phyloP scores from a whole-genome alignment of 2,888 invertebrate species.

The Caenorhabditis sp. region DNA sequence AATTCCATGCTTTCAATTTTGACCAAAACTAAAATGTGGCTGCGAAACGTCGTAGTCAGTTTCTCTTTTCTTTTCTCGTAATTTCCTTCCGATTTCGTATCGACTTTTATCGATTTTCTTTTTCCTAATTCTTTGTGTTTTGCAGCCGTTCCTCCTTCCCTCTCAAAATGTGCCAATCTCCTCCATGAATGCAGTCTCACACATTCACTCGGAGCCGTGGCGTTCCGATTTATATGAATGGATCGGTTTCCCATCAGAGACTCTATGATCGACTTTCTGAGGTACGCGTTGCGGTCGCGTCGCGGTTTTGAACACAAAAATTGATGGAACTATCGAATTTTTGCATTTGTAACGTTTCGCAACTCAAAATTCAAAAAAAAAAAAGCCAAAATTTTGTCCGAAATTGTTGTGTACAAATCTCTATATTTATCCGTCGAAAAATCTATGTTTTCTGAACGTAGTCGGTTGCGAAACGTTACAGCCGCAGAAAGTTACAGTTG shows the following conservation, averaged over 20 bases:
- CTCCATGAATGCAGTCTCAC: constrained; percentile 73
- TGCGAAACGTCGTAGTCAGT: too few relatives aligned
- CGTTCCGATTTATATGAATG: constrained; percentile 73
- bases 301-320: neutral
- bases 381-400: neutral
- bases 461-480: too few relatives aligned
- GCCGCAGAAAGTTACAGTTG: too few relatives aligned
- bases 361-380: constrained; percentile 1
- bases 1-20: too few relatives aligned
- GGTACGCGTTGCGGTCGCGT: constrained; percentile 12
- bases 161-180: neutral
- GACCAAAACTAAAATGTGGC: too few relatives aligned
- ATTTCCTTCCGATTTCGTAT: too few relatives aligned
- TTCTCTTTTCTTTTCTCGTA: neutral
- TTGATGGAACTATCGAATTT: neutral
- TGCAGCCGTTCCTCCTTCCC: neutral
- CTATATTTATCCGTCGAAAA: too few relatives aligned
- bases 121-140: neutral
- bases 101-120: too few relatives aligned
- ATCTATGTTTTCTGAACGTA: too few relatives aligned
- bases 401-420: too few relatives aligned
- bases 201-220: constrained; percentile 75
- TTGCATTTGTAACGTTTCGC: too few relatives aligned
- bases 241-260: constrained; percentile 68
- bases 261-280: constrained; percentile 64